Evolutionary conservation across 37 sponge, comb jelly and placozoan genomes (phyloP), one percentile per base, ranked within the genome.

Genomic region (Agelas oroides): DNA sequence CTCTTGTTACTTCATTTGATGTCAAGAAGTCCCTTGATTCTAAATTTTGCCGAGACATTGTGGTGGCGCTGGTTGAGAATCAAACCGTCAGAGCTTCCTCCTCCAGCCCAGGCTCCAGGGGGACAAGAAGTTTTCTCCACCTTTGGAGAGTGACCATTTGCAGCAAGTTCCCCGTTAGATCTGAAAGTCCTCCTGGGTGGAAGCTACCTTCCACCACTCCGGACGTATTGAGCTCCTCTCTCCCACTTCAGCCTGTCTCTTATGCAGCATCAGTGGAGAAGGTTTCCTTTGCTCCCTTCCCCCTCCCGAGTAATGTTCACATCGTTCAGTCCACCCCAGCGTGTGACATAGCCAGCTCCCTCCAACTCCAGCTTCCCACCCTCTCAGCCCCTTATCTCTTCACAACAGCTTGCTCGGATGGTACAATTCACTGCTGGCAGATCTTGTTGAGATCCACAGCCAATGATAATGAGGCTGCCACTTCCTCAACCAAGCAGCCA

Each of bases 371-470:
- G 32, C 67, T 84, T 37, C 72, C 83, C 1, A 76, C 85, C 1
- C 65, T 77, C 24, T 95, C 88, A 19, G 46, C 97, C 53, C 91
- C 95, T 21, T 95, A 75, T 40, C 90, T 95, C 38, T 89, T 97
- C 81, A 64, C 79, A 19, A 93, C 92, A 12, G 76, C 83, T 3
- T 95, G 82, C 53, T 94, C 94, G 5, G 93, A 95, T 70, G 84
- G 90, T 24, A 71, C 65, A 28, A 31, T 93, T 15, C 60, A 80
- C 36, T 91, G 74, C 31, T 97, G 96, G 96, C 88, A 89, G 70
- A 54, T 68, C 23, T 37, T 54, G 32, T 21, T 64, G 27, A 65
- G 40, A 32, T 38, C 28, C 59, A 11, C 6, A 1, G 30, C n/a
- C 1, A 16, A 11, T 54, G 24, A 1, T 73, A 53, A 2, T n/a